These are phyloP conservation scores for Jaculus jaculus DNA, from an alignment of 2,113 vertebrate genomes.

Conservation along the genomic window DNA sequence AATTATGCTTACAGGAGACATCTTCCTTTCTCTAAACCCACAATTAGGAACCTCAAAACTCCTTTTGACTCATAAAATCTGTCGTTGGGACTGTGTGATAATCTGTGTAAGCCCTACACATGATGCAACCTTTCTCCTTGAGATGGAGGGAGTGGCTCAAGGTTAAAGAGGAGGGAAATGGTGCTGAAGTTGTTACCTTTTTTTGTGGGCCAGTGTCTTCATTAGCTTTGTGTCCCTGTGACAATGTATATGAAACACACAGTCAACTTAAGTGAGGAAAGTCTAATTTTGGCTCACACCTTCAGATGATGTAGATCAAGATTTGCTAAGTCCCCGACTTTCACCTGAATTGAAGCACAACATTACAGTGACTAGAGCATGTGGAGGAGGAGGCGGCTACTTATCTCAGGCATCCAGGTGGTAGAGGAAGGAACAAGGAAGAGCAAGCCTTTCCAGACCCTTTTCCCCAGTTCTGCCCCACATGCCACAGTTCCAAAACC, in stretches of 20 bases:
- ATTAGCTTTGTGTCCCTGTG: neutral
- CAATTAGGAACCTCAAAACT: neutral
- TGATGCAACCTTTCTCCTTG: neutral
- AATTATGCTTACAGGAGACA: neutral
- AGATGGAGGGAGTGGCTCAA: neutral
- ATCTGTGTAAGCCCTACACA: neutral
- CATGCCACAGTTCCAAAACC: neutral
- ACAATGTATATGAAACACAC: neutral
- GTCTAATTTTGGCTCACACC: neutral
- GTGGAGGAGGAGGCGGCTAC: neutral
- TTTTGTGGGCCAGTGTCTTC: neutral
- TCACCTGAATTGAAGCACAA: neutral
- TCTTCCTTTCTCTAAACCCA: neutral
- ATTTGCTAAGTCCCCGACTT: neutral
- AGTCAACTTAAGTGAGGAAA: no score
- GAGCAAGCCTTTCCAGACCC: neutral
- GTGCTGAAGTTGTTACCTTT: neutral
- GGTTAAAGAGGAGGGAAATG: no score
- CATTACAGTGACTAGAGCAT: no score
- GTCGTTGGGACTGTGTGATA: neutral
- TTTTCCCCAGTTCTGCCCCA: neutral
- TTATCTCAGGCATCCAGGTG: neutral
- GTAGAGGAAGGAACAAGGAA: neutral
- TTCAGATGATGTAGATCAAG: neutral
- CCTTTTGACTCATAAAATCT: neutral